Conservation (phyloP, 2,888 invertebrate genomes). For the Phalangium opilio region DNA sequence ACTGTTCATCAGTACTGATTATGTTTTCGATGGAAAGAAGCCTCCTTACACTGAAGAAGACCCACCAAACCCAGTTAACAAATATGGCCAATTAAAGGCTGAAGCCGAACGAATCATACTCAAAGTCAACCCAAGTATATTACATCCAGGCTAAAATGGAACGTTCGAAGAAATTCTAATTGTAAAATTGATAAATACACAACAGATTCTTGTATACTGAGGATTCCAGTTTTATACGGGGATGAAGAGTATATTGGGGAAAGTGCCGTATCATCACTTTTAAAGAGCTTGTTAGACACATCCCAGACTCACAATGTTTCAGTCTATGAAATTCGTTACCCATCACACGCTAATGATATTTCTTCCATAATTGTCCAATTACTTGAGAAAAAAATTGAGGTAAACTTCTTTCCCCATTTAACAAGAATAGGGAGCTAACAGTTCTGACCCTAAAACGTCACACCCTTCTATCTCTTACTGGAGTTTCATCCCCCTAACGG, state of each 20-base stretch:
- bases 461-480: no score
- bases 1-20: conserved; percentile 39
- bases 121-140: conserved; percentile 27
- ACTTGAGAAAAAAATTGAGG: conserved; percentile 25
- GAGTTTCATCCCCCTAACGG: no score
- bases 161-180: no score
- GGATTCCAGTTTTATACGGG: conserved; percentile 39
- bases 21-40: conserved; percentile 39
- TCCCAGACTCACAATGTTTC: conserved; percentile 26
- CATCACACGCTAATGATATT: conserved; percentile 35
- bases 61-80: conserved; percentile 35
- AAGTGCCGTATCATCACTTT: conserved; percentile 35
- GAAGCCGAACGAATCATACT: conserved; percentile 34
- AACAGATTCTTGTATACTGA: conserved; percentile 33
- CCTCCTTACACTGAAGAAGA: conserved; percentile 35
- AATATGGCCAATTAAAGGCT: conserved; percentile 36
- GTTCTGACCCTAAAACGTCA: no score
- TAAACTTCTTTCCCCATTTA: conserved; percentile 13
- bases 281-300: conserved; percentile 22
- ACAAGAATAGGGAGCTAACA: no score
- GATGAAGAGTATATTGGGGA: conserved; percentile 34
- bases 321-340: conserved; percentile 34
- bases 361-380: conserved; percentile 31
- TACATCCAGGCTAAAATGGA: no score
- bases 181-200: no score